Conservation (phyloP, 2,888 invertebrate genomes). For the Drosophila quinaria region DNA sequence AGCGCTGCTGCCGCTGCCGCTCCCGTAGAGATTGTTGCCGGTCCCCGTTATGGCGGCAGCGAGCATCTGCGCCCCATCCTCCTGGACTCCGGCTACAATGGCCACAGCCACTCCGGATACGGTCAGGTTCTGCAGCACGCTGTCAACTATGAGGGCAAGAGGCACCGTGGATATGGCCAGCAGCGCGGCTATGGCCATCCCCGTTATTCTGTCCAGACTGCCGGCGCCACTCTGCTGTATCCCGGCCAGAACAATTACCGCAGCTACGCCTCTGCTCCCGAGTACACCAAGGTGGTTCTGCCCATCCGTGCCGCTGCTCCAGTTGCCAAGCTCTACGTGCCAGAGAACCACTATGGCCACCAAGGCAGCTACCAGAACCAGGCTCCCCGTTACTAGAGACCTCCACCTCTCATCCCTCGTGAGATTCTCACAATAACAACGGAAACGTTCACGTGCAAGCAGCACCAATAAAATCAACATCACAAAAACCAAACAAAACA, state of each 20-base stretch:
- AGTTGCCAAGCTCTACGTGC: conserved; percentile 78
- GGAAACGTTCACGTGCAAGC: conserved; percentile 31
- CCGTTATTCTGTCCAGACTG: conserved; percentile 61
- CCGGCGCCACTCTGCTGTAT: conserved; percentile 70
- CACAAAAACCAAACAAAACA: neutral
- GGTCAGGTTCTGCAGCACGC: conserved; percentile 19
- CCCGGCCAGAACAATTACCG: conserved; percentile 77
- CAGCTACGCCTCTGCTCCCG: conserved; percentile 66
- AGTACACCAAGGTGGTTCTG: conserved; percentile 75
- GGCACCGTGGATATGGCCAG: conserved; percentile 7
- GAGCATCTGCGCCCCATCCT: conserved; percentile 60
- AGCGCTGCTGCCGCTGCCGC: conserved; percentile 52
- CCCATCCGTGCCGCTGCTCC: conserved; percentile 72
- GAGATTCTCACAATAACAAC: conserved; percentile 4
- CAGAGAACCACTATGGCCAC: conserved; percentile 61
- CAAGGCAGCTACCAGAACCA: conserved; percentile 29
- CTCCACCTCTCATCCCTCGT: conserved; percentile 2
- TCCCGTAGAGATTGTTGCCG: conserved; percentile 65
- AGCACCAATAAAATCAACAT: conserved; percentile 39
- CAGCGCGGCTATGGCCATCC: conserved; percentile 38
- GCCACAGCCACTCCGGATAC: conserved; percentile 23
- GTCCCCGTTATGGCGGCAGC: conserved; percentile 51
- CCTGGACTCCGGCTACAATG: conserved; percentile 55
- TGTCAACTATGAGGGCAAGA: conserved; percentile 11
- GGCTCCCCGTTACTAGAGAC: conserved; percentile 42